Evolutionary conservation across 1,140 invertebrate genomes (phyloP).

Genomic region (Drosophila yakuba): DNA sequence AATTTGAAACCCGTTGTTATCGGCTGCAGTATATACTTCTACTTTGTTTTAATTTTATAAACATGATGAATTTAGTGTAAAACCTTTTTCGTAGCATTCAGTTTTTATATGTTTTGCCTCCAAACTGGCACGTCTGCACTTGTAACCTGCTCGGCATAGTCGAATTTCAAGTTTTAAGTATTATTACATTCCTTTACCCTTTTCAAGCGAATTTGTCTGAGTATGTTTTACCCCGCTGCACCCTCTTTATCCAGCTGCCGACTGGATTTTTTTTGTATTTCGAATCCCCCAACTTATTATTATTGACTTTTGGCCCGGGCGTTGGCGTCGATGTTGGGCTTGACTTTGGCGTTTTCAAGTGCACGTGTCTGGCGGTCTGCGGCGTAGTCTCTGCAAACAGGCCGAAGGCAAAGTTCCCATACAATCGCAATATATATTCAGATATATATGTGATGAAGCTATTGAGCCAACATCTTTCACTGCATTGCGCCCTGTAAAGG

Average conservation of each 20-base stretch:
- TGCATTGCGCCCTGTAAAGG: conserved; percentile 45
- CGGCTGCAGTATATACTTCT: too few relatives aligned
- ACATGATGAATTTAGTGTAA: too few relatives aligned
- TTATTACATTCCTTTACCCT: conserved; percentile 83
- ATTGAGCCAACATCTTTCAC: conserved; percentile 71
- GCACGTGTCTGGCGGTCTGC: conserved; percentile 69
- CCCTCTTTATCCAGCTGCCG: not conserved
- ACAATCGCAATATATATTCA: conserved; percentile 4
- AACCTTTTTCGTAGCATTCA: not conserved
- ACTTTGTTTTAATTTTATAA: not conserved
- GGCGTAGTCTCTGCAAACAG: conserved; percentile 21
- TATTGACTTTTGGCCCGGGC: conserved; percentile 74
- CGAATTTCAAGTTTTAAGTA: conserved; percentile 82
- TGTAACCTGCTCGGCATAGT: conserved; percentile 45
- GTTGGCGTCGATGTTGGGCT: conserved; percentile 32
- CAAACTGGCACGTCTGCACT: conserved; percentile 11
- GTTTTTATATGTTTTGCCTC: not conserved
- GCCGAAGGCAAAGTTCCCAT: conserved; percentile 32
- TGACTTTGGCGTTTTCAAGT: conserved; percentile 72
- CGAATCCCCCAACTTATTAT: conserved; percentile 66
- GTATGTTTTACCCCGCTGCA: conserved; percentile 42
- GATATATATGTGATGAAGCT: conserved; percentile 47
- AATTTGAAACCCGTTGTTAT: too few relatives aligned
- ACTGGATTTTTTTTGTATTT: conserved; percentile 35
- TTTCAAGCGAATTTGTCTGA: conserved; percentile 82